Base-by-base conservation (phyloP, 2,113 vertebrate species). In the Patagioenas fasciata region DNA sequence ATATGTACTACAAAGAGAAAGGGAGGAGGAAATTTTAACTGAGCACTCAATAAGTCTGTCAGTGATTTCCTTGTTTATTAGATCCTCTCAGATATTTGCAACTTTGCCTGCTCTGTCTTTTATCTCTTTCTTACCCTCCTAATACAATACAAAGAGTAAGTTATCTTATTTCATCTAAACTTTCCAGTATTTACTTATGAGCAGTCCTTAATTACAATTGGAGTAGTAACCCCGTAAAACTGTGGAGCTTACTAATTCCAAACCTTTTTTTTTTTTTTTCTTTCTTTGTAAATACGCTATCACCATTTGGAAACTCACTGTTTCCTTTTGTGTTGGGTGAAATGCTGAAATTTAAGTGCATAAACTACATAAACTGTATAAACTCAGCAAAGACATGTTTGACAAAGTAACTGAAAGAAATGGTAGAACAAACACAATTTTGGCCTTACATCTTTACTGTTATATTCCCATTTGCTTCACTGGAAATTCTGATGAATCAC, bases 371-470 rank as follows among this genome's bases (percentile, higher is more conserved):
- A 44, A 80, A 54, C n/a, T 58, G 5, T 7, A n/a, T 54, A 34
- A 79, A 62, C 15, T 47, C 9, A 70, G 18, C 19, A 82, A 61
- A 87, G 5, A 3, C 13, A 29, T 26, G 6, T 40, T 65, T 84
- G 6, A 4, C 57, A 53, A 87, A 88, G 8, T 79, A 47, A 19
- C 34, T 53, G 15, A 10, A 32, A 29, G 13, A 74, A 91, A 69
- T 1, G 5, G 9, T 20, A 77, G 11, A 54, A 8, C 2, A 9
- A 72, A 32, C 0, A 0, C 15, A 34, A 51, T 61, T 89, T 89
- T 85, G 21, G 3, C 17, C 15, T 48, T 57, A 19, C 1, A n/a
- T 7, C 7, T 65, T 77, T 62, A 47, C n/a, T 47, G 21, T 48
- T 65, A 61, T 31, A 69, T 48, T 85, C 9, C 1, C 4, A 20